Conservation (phyloP, 2,888 invertebrate species). For the Blastobasis adustella region DNA sequence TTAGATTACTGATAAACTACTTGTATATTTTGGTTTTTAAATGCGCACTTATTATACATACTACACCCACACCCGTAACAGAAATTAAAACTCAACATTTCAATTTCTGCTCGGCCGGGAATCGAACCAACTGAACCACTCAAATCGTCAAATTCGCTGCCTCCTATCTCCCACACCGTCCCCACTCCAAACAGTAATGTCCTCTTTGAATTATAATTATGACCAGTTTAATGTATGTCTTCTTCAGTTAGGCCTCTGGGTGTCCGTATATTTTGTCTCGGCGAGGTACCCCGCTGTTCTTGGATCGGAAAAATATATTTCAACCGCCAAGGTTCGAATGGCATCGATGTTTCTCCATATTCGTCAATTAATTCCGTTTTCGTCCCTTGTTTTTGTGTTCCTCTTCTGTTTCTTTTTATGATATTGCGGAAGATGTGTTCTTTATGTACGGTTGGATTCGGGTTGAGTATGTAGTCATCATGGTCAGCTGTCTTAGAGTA, state of each 20-base stretch:
- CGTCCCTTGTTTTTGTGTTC: not conserved
- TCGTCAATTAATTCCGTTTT: constrained; percentile 5
- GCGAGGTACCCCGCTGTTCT: constrained; percentile 50
- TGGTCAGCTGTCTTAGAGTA: no score
- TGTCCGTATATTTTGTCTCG: constrained; percentile 54
- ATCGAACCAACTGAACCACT: no score
- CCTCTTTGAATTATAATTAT: constrained; percentile 71
- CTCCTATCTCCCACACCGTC: constrained; percentile 18
- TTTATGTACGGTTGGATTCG: no score
- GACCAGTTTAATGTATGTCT: constrained; percentile 65
- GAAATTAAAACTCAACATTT: no score
- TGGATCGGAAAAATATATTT: constrained; percentile 45
- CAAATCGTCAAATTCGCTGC: no score
- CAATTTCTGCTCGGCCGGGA: no score
- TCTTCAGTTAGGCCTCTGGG: constrained; percentile 64
- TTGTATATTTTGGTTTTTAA: no score
- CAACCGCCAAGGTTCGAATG: constrained; percentile 9
- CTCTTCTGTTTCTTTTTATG: not conserved
- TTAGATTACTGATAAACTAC: no score
- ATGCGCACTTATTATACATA: no score
- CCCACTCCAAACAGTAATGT: constrained; percentile 36
- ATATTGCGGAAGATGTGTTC: not conserved
- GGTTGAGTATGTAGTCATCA: no score
- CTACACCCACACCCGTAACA: no score
- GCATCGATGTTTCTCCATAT: constrained; percentile 13